Evolutionary conservation across 2,888 invertebrate species (phyloP), one percentile per base, ranked within the genome.

Genomic region (Pelosia muscerda): DNA sequence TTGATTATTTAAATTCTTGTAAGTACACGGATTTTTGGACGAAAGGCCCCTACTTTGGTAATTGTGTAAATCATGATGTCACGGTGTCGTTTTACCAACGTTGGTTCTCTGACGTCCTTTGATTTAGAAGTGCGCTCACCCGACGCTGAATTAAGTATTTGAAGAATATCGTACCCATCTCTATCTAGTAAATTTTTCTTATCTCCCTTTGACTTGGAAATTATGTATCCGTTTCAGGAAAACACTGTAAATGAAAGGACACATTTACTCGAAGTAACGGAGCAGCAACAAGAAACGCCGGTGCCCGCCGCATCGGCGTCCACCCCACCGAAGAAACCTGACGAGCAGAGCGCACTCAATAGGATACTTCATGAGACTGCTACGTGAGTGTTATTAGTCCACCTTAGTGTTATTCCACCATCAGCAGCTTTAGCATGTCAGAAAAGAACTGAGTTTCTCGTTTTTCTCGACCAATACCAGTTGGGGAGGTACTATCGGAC

Each of bases 301-400:
- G 96, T 96, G 69, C 96, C 97, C 75, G 88, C 89, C 0, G 88
- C 90, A 0, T 90, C 92, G 22, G 90, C 92, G 31, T 83, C 91
- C 64, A 96, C 96, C 0, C 97, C 97, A 68, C 97, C 97, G 13
- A 96, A 97, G 86, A 98, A 97, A 91, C 97, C 97, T 64, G 98
- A 98, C 88, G 98, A 98, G 88, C 98, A 98, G 94, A 98, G 97
- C 84, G 98, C 98, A 1, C 95, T 98, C 62, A 98, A 97, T 88
- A 96, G 97, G 92, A 98, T 98, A 91, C 95, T 99, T 65, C 98
- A 98, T 86, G 98, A 98, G 92, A 98, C 98, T 74, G 98, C 98
- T 64, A 97, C 97, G 98, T 98, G 93, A 95, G 96, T 95, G n/a
- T n/a, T n/a, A n/a, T n/a, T n/a, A n/a, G n/a, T 54, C 31, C 6